These are phyloP conservation scores for Bradypodion ventrale DNA, from an alignment of 2,797 vertebrate genomes.

Conservation along the genomic window DNA sequence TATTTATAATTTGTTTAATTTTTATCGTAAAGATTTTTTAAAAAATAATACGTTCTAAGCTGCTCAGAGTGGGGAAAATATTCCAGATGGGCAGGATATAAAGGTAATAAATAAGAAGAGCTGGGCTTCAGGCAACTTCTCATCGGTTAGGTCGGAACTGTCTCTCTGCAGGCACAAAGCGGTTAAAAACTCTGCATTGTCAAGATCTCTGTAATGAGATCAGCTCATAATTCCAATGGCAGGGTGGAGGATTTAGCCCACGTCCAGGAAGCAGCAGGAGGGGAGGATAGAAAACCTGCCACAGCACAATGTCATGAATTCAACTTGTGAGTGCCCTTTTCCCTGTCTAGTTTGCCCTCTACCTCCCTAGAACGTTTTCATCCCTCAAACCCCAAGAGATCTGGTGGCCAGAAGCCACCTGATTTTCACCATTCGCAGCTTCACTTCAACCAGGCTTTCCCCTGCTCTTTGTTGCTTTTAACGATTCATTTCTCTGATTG, in stretches of 20 bases:
- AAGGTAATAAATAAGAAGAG: too few relatives aligned
- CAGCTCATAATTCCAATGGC: background rate
- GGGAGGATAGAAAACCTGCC: background rate
- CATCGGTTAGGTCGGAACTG: background rate
- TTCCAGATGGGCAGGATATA: too few relatives aligned
- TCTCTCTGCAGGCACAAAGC: background rate
- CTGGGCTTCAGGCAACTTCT: background rate
- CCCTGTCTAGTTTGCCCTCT: too few relatives aligned
- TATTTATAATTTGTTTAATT: too few relatives aligned
- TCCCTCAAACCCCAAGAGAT: background rate
- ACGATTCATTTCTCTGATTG: too few relatives aligned
- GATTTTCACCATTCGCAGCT: background rate
- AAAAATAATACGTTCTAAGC: too few relatives aligned
- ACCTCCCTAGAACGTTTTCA: background rate
- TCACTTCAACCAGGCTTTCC: too few relatives aligned
- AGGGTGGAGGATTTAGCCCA: background rate
- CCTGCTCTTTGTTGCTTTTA: too few relatives aligned
- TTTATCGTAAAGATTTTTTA: too few relatives aligned
- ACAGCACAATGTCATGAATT: background rate
- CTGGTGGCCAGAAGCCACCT: background rate
- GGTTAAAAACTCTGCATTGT: background rate
- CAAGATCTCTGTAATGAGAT: constrained; percentile 6
- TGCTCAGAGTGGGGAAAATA: too few relatives aligned
- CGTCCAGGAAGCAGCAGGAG: background rate
- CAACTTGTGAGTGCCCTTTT: background rate